These are phyloP conservation scores for Gryllus longicercus DNA, from an alignment of 2,888 invertebrate species.

Conservation along the genomic window DNA sequence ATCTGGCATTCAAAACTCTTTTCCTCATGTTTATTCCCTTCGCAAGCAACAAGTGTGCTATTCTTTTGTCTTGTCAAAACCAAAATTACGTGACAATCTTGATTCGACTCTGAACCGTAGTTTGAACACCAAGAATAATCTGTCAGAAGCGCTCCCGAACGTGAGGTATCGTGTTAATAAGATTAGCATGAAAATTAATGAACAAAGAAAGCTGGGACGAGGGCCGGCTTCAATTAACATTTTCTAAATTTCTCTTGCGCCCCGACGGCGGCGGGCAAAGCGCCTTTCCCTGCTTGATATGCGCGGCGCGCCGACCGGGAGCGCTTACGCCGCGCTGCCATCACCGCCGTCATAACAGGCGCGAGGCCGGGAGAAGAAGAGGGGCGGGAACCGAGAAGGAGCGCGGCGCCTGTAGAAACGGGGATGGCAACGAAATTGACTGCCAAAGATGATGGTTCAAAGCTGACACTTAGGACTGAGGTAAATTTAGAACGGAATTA, in stretches of 20 bases:
- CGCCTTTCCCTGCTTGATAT: slow-evolving; percentile 6
- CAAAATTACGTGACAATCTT: neutral
- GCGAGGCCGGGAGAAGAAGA: no score
- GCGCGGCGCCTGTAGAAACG: no score
- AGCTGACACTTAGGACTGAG: no score
- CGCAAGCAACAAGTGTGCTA: neutral
- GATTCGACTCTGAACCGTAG: neutral
- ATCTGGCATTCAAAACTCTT: no score
- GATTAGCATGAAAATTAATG: slow-evolving; percentile 17
- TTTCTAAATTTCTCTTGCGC: neutral
- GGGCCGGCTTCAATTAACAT: neutral
- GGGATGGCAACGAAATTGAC: no score
- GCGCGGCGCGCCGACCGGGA: slow-evolving; percentile 6
- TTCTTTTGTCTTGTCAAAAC: neutral
- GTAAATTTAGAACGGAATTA: no score
- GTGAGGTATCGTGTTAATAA: neutral
- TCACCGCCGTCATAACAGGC: no score
- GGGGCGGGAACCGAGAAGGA: no score
- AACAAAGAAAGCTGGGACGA: neutral
- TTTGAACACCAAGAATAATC: neutral
- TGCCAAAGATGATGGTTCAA: no score
- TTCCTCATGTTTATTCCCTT: no score
- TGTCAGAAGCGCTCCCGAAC: neutral
- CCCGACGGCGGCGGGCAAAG: neutral
- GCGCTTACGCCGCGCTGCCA: neutral